Evolutionary conservation across 2,113 vertebrate genomes (phyloP), one percentile per base, ranked within the genome.

Genomic region (Tor tambroides): DNA sequence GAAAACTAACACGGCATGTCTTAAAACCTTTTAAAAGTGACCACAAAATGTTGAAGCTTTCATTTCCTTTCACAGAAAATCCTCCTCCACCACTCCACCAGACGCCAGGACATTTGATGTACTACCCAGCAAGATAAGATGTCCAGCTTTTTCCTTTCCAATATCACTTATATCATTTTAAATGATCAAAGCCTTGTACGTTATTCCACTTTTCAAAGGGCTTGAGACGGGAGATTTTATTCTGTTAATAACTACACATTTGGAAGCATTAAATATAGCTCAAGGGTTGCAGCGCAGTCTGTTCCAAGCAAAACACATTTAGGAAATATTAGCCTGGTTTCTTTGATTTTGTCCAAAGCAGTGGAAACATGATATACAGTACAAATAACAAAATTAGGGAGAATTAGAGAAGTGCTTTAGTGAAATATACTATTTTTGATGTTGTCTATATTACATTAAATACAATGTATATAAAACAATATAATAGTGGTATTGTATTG

Each of bases 261-360:
- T 85, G 65, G 87, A 86, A 90, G 77, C 85, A 85, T 75, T 77
- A 87, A 75, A 80, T 32, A 80, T 63, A 83, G 43, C 81, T 86
- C 74, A 84, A 56, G 54, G 81, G 85, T 85, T 54, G 65, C 83
- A 54, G 72, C 19, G 43, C 15, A 17, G 38, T 19, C n/a, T 54
- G 77, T 74, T 86, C 87, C 87, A 89, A 87, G 69, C 65, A 86
- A 85, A 90, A 90, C 83, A 90, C 77, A 81, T 85, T 85, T 67
- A 88, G 85, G 85, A 88, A 88, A 87, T 85, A 83, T 85, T 88
- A 79, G 63, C 80, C 51, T 88, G 63, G 79, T 80, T 87, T 87
- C 80, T 87, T 77, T 82, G 72, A 72, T 89, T 84, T 54, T 81
- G 72, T 84, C 82, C 49, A 69, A 85, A 86, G 83, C 43, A 35